Base-by-base conservation (phyloP, 2,797 vertebrate genomes). In the Pangasius mekongensis region DNA sequence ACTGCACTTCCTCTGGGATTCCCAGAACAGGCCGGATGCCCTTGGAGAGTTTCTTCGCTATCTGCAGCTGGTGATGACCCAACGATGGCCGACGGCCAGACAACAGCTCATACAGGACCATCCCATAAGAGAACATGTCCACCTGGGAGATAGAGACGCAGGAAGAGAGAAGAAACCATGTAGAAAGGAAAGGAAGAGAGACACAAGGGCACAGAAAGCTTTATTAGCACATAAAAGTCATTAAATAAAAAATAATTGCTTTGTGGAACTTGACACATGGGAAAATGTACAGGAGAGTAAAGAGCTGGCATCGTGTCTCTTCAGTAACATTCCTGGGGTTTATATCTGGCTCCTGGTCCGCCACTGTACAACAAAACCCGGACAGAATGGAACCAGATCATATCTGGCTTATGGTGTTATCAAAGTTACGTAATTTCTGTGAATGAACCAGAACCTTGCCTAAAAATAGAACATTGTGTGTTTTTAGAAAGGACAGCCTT, bases 51-150 rank as follows among this genome's bases (percentile, higher is more conserved):
- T 99, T 99, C 94, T 98, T 99, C 0, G 97, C 95, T 1, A 99
- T 98, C 94, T 99, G 98, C 13, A 98, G 96, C 93, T 98, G 98
- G 91, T 98, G 98, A 3, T 98, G 97, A 16, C 98, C 98, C 83
- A 99, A 93, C 0, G 93, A 95, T 0, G 98, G 98, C 67, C 98
- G 92, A 76, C 95, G 96, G 1, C 98, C 98, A 0, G 98, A 97
- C 73, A 99, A 93, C 87, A 99, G 92, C 94, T 99, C 98, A 0
- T 98, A 99, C 1, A 99, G 94, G 67, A 99, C 98, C 98, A 99
- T 99, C 0, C 98, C 98, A 0, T 97, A 99, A 0, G 98, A 99
- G 93, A 99, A 99, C 97, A 99, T 97, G 92, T 99, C 98, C 58
- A 99, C 98, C 98, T 99, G 66, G 56, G 89, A 73, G 14, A 86